Base-by-base conservation (phyloP, 2,797 vertebrate genomes). In the Rhadinocentrus ornatus region DNA sequence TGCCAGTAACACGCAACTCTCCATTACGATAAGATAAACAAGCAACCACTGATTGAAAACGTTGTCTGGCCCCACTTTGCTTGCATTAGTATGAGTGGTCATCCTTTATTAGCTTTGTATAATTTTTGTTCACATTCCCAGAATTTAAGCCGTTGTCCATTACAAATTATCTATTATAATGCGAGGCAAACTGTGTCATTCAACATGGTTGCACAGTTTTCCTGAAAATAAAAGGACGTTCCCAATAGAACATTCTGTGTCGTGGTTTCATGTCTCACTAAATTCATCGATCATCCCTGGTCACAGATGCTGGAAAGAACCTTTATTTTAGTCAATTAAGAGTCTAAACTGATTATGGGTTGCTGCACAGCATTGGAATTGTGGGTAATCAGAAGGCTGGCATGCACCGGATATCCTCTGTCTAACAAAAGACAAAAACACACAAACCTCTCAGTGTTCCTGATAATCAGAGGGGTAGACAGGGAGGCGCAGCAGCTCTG, bases 341-440 rank as follows among this genome's bases (percentile, higher is more conserved):
- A 85, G 64, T 67, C 55, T 89, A 88, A 93, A 86, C 66, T 74
- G 68, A 90, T 92, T 88, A 90, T 77, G 81, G 88, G 31, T 63
- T 71, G 72, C 54, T 59, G 64, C 74, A 76, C 37, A 44, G 29
- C 63, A 75, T 71, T 54, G 71, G 85, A 85, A 86, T 79, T 81
- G 66, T 58, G 60, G 80, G 73, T 91, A 91, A 93, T 93, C 84
- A 84, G 82, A 81, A 41, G 73, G 64, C 77, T 60, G 75, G 66
- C 13, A 7, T 11, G 2, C 69, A 69, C 84, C 71, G 77, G 87
- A 92, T 84, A 75, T 88, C 83, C 84, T 90, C 84, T 69, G 84
- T 80, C 81, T 78, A 69, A 80, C 66, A 34, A 66, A n/a, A 85
- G 73, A 90, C 77, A 67, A 65, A 76, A 76, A 75, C 71, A 85